These are phyloP conservation scores for Cosmopolites sordidus DNA, from an alignment of 2,888 invertebrate genomes.

Conservation along the genomic window DNA sequence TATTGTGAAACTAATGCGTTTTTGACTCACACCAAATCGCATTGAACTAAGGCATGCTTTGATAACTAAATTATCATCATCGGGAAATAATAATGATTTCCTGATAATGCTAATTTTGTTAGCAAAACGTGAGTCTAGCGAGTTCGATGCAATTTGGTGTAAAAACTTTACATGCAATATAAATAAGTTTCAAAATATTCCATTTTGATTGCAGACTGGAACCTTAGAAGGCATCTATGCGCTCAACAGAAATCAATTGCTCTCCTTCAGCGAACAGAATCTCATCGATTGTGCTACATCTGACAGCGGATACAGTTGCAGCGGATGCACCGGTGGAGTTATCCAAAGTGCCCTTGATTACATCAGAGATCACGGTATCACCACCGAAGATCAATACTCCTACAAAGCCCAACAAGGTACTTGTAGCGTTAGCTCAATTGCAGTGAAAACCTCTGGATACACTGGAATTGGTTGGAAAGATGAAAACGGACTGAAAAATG, in stretches of 20 bases:
- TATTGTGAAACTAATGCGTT: too few species aligned
- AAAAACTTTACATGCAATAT: too few species aligned
- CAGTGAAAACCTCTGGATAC: constrained; percentile 76
- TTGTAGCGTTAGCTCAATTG: constrained; percentile 44
- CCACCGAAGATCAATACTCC: constrained; percentile 70
- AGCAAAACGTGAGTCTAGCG: too few species aligned
- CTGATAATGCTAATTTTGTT: too few species aligned
- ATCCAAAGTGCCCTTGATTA: constrained; percentile 7
- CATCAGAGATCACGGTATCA: constrained; percentile 20
- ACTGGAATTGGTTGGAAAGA: constrained; percentile 55
- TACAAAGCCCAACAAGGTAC: constrained; percentile 71
- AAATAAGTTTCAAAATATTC: too few species aligned
- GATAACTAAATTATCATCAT: too few species aligned
- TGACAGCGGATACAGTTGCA: constrained; percentile 11
- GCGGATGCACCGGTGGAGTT: constrained; percentile 15
- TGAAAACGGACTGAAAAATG: constrained; percentile 25
- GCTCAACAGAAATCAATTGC: neutral
- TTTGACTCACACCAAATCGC: too few species aligned
- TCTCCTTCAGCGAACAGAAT: constrained; percentile 19
- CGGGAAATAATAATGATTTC: too few species aligned
- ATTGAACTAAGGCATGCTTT: too few species aligned
- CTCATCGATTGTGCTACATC: constrained; percentile 17
- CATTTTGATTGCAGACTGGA: constrained; percentile 19
- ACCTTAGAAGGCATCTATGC: constrained; percentile 18
- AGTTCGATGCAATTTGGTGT: too few species aligned